Evolutionary conservation across 2,888 invertebrate genomes (phyloP), one percentile per base, ranked within the genome.

Genomic region (Sipha maydis): DNA sequence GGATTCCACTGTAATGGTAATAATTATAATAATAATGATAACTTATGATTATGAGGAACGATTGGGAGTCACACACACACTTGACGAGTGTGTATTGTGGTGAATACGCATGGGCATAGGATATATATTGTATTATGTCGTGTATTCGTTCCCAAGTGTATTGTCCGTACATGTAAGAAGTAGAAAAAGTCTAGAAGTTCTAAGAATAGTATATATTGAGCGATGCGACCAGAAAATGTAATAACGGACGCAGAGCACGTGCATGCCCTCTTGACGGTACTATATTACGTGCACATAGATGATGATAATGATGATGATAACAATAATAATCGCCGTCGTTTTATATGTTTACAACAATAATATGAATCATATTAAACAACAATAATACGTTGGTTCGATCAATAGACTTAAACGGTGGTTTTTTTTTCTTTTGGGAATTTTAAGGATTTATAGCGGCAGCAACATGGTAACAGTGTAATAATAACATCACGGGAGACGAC

Each of bases 241-340:
- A 73, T 73, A 73, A 73, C 19, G 34, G 73, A 73, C 34, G 73
- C 34, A 3, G 73, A 73, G 73, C 73, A 73, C 73, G 73, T 73
- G 73, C 73, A 21, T 34, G 73, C 34, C 31, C 73, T 19, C 31
- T 34, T 21, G 69, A 71, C 69, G 14, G 25, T 69, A 69, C 69
- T 5, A 69, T 69, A 69, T 69, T 3, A 71, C 11, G n/a, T 25
- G 5, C 61, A 48, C 25, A 61, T 3, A 7, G 61, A 25, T 61
- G 25, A 61, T 61, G 61, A 61, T 9, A 25, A 61, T 61, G 61
- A 61, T 9, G 11, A 48, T 48, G 11, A 48, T 48, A 48, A 48
- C 11, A 48, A 48, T 48, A 48, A 48, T 3, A 48, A 48, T 48
- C 2, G 48, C 14, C 48, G 48, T 48, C 14, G 48, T 14, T 14